These are phyloP conservation scores for Glaucidium brasilianum DNA, from an alignment of 2,113 vertebrate genomes.

Conservation along the genomic window DNA sequence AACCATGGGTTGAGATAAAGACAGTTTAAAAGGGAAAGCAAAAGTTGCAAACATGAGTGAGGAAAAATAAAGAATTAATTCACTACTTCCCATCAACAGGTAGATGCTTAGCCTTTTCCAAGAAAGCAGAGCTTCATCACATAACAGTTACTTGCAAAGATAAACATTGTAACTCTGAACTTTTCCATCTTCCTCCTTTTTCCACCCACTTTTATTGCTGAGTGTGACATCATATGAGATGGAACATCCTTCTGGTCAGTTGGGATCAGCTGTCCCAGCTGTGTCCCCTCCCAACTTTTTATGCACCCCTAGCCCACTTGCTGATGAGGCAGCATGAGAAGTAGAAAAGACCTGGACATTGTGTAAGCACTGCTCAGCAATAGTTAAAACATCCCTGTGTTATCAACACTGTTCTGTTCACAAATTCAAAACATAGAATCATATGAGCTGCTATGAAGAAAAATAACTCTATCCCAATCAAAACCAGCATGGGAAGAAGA, in stretches of 20 bases:
- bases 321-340: not conserved
- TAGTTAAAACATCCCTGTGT: fast-evolving
- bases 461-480: not conserved
- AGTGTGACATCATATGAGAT: fast-evolving
- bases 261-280: not conserved
- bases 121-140: not conserved
- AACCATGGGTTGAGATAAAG: not conserved
- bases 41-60: not conserved
- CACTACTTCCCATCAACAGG: not conserved
- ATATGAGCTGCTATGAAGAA: not conserved
- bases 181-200: not conserved
- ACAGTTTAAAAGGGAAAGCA: not conserved
- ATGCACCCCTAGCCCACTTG: not conserved
- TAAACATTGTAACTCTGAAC: not conserved
- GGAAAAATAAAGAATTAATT: not conserved
- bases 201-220: not conserved
- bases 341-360: not conserved
- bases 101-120: not conserved
- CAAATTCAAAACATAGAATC: not conserved
- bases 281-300: not conserved
- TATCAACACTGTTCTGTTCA: not conserved
- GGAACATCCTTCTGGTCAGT: not conserved
- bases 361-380: not conserved
- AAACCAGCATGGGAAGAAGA: not conserved
- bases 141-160: not conserved